A percentile compares a stretch with the other conserved stretches of the same genome.
phyloP scores from a whole-genome alignment of 37 sponge, comb jelly and placozoan species.

The Geodia barretti region DNA sequence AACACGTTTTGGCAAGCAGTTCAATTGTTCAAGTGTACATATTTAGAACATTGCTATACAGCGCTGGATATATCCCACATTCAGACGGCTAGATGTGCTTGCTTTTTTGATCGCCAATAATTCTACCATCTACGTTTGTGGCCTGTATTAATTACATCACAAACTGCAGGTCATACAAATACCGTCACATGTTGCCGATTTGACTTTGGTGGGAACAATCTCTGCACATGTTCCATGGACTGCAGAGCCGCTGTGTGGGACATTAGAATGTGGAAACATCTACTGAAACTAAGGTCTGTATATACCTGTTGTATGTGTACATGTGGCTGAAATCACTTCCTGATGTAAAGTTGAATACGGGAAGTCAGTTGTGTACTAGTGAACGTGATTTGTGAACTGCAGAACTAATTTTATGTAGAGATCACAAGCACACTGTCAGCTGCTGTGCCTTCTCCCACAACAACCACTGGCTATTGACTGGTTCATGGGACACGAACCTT shows the following conservation, averaged over 20 bases:
- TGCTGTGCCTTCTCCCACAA: slow-evolving; percentile 72
- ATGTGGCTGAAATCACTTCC: no score
- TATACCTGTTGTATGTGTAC: no score
- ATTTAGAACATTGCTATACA: no score
- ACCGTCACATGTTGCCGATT: slow-evolving; percentile 71
- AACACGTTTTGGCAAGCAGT: no score
- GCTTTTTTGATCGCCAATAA: no score
- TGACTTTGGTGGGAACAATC: slow-evolving; percentile 32
- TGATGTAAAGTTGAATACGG: background rate
- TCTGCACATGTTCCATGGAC: slow-evolving; percentile 82
- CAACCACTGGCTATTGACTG: slow-evolving; percentile 58
- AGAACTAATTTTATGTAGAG: slow-evolving; percentile 7
- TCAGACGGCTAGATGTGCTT: no score
- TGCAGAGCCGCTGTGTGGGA: slow-evolving; percentile 74
- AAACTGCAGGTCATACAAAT: slow-evolving; percentile 73
- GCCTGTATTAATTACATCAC: no score
- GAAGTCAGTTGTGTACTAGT: no score
- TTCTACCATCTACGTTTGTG: no score
- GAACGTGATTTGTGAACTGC: no score
- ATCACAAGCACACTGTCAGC: slow-evolving; percentile 32
- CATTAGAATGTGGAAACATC: slow-evolving; percentile 34
- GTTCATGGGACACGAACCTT: slow-evolving; percentile 86
- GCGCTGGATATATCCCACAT: no score
- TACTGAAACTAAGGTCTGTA: slow-evolving; percentile 61
- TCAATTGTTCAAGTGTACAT: no score